Conservation (phyloP, 1,140 invertebrate genomes). For the Polypedilum pembai region DNA sequence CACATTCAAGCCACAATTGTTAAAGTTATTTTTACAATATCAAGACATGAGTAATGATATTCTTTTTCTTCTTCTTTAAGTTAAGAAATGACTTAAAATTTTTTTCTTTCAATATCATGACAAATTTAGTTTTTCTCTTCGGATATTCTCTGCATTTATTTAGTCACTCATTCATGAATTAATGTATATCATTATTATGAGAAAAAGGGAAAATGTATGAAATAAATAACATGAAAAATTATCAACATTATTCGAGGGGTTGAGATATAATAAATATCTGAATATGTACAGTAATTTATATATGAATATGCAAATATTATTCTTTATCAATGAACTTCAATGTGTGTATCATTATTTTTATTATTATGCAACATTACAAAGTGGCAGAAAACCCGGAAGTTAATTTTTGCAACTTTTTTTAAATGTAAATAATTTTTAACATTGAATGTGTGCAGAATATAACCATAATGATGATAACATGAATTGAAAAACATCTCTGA, state of each 20-base stretch:
- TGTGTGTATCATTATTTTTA: neutral
- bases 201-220: too few relatives aligned
- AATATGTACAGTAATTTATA: neutral
- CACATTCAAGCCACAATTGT: too few relatives aligned
- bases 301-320: neutral
- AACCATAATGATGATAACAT: neutral
- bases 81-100: too few relatives aligned
- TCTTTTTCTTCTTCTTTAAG: too few relatives aligned
- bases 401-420: neutral
- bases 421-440: neutral
- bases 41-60: too few relatives aligned
- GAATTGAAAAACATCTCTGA: too few relatives aligned
- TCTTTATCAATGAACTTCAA: conserved; percentile 3
- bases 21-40: too few relatives aligned
- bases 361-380: conserved; percentile 1
- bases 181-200: too few relatives aligned
- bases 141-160: too few relatives aligned
- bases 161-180: too few relatives aligned
- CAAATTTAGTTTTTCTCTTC: too few relatives aligned
- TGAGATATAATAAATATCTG: neutral
- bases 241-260: neutral
- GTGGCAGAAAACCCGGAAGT: neutral
- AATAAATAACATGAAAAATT: neutral
- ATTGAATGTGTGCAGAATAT: neutral
- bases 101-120: too few relatives aligned